phyloP scores from a whole-genome alignment of 2,888 invertebrate species.

The Malthinus seriepunctatus region DNA sequence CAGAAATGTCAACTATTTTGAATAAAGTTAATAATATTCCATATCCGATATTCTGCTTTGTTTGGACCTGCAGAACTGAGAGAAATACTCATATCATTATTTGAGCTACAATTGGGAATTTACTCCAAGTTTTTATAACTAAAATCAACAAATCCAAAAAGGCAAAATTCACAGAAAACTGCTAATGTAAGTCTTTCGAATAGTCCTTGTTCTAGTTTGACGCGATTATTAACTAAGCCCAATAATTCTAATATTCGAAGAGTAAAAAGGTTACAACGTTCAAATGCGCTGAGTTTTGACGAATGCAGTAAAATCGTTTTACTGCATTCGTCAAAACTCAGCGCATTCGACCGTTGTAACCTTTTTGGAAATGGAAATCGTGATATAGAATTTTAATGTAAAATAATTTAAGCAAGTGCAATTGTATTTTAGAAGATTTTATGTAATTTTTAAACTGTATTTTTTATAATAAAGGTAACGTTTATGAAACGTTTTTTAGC shows the following conservation, averaged over 20 bases:
- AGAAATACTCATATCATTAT: too few relatives aligned
- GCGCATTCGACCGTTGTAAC: too few relatives aligned
- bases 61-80: too few relatives aligned
- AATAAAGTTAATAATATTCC: slow-evolving; percentile 47
- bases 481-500: too few relatives aligned
- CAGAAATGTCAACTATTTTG: slow-evolving; percentile 42
- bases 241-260: slow-evolving; percentile 41
- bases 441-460: neutral
- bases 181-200: slow-evolving; percentile 30
- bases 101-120: too few relatives aligned
- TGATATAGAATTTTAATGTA: slow-evolving; percentile 9
- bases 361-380: too few relatives aligned
- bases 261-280: slow-evolving; percentile 45
- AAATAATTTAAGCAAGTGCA: neutral
- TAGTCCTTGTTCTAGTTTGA: slow-evolving; percentile 46
- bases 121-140: too few relatives aligned
- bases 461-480: too few relatives aligned
- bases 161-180: slow-evolving; percentile 28
- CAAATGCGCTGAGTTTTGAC: slow-evolving; percentile 46
- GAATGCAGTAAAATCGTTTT: slow-evolving; percentile 36
- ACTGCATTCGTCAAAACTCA: neutral
- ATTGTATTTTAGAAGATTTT: neutral
- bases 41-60: too few relatives aligned
- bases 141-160: slow-evolving; percentile 39
- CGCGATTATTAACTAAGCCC: slow-evolving; percentile 42